Base-by-base conservation (phyloP, 2,797 vertebrate genomes). In the Diglossa cyanea region DNA sequence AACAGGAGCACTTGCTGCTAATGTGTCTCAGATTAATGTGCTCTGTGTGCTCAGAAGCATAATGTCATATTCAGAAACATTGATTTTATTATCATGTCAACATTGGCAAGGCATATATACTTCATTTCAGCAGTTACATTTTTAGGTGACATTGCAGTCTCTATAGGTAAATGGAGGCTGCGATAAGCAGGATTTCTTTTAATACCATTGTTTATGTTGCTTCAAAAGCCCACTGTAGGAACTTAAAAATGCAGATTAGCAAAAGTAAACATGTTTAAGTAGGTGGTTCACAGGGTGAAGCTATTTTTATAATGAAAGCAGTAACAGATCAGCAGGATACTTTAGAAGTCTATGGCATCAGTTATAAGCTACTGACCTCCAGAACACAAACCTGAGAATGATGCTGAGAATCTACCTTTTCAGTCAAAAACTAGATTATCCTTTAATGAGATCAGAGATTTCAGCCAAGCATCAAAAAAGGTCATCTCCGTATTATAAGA, bases 61-160 rank as follows among this genome's bases (percentile, higher is more conserved):
- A 95, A 96, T 95, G 79, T 91, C 95, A 94, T 91, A 81, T 96
- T 97, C 87, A 96, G 93, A 96, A 96, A 93, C 94, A 95, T 86
- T 94, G 96, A 96, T 96, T 98, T 98, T 97, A 94, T 97, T 96
- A 97, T 97, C 94, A 94, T 96, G 95, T 97, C 96, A 97, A 94
- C 95, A 93, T n/a, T 94, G 95, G 84, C 95, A 95, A 60, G 86
- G 55, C 75, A 70, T 84, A 65, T 39, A 79, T 85, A 53, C 78
- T 95, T 96, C 86, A 86, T 96, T 97, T 93, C 76, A 93, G 79
- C 65, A 75, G 17, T 84, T 95, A 60, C 6, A 3, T 70, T 71
- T 84, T 91, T 93, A 90, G 90, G 84, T 82, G 88, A 88, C 94
- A 60, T 62, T 74, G 85, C 73, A 84, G 63, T 89, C 71, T 40